A percentile compares a stretch with the other conserved stretches of the same genome.
phyloP scores from a whole-genome alignment of 2,113 vertebrate genomes.

The Leuciscus idus region DNA sequence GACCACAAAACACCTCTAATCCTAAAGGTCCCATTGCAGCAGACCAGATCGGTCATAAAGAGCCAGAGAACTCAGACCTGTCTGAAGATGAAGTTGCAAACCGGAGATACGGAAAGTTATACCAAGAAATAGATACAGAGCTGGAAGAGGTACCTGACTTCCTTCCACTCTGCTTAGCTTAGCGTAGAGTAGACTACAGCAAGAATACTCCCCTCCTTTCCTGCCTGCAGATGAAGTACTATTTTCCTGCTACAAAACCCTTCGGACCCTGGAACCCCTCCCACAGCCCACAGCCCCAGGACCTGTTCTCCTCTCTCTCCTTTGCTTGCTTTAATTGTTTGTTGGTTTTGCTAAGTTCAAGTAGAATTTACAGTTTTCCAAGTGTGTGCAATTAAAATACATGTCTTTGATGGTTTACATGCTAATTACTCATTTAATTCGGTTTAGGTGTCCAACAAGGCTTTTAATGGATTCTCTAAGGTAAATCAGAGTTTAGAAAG shows the following conservation, averaged over 20 bases:
- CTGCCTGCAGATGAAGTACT: constrained; percentile 68
- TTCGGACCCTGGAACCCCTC: constrained; percentile 45
- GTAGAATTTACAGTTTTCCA: constrained; percentile 21
- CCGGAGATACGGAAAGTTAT: constrained; percentile 92
- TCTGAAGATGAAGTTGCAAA: constrained; percentile 97
- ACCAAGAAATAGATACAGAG: constrained; percentile 90
- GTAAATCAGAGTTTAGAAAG: constrained; percentile 70
- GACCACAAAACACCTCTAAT: constrained; percentile 64
- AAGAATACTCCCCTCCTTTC: constrained; percentile 61
- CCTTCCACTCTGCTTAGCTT: constrained; percentile 76
- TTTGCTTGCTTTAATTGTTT: constrained; percentile 60
- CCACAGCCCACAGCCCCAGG: constrained; percentile 52
- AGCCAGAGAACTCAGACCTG: constrained; percentile 91
- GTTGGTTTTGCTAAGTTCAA: constrained; percentile 44
- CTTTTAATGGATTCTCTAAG: constrained; percentile 88
- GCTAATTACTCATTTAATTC: constrained; percentile 68
- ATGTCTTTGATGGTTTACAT: constrained; percentile 27
- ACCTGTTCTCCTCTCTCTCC: constrained; percentile 56
- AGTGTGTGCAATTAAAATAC: constrained; percentile 14
- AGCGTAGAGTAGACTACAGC: constrained; percentile 81
- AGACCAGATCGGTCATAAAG: constrained; percentile 79
- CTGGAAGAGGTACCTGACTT: constrained; percentile 89
- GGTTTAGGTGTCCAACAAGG: constrained; percentile 79
- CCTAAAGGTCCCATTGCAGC: constrained; percentile 74
- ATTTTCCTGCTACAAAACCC: constrained; percentile 59